Evolutionary conservation across 2,113 vertebrate species (phyloP).

Genomic region (Odocoileus virginianus): DNA sequence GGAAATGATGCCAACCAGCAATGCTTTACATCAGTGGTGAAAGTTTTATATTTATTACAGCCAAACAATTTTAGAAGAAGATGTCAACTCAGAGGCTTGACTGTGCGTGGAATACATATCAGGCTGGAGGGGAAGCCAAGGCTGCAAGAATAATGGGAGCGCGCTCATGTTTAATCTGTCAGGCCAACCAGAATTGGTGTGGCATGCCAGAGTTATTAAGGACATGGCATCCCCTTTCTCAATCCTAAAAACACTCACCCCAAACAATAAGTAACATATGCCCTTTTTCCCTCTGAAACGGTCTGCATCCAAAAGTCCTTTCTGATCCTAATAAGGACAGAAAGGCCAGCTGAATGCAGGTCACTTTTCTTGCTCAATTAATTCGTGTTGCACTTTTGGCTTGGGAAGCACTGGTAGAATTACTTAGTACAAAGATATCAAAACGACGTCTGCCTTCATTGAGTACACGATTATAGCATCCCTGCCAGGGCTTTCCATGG

Average conservation of each 20-base stretch:
- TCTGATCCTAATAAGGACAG: slow-evolving; percentile 69
- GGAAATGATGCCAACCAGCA: slow-evolving; percentile 90
- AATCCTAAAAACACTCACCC: slow-evolving; percentile 78
- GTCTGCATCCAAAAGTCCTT: slow-evolving; percentile 66
- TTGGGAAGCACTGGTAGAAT: neutral
- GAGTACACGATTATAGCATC: neutral
- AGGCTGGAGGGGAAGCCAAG: slow-evolving; percentile 72
- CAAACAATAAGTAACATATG: slow-evolving; percentile 81
- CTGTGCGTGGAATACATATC: slow-evolving; percentile 82
- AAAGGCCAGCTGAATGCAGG: slow-evolving; percentile 58
- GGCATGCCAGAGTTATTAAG: slow-evolving; percentile 82
- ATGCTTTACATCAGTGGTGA: slow-evolving; percentile 86
- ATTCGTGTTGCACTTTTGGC: slow-evolving; percentile 62
- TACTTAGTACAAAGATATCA: neutral
- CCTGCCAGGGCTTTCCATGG: neutral
- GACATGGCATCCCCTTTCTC: slow-evolving; percentile 74
- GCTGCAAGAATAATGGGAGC: slow-evolving; percentile 77
- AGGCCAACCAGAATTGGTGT: slow-evolving; percentile 75
- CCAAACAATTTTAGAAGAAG: slow-evolving; percentile 86
- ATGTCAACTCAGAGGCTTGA: slow-evolving; percentile 82
- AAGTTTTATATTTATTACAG: slow-evolving; percentile 85
- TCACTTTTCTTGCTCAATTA: slow-evolving; percentile 58
- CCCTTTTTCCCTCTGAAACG: slow-evolving; percentile 74
- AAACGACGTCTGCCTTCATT: neutral
- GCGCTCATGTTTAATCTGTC: slow-evolving; percentile 82